A percentile compares a stretch with the other conserved stretches of the same genome.
phyloP scores from a whole-genome alignment of 30 jellyfish, hydroid and myxozoan species.

The Thelohanellus kitauei region DNA sequence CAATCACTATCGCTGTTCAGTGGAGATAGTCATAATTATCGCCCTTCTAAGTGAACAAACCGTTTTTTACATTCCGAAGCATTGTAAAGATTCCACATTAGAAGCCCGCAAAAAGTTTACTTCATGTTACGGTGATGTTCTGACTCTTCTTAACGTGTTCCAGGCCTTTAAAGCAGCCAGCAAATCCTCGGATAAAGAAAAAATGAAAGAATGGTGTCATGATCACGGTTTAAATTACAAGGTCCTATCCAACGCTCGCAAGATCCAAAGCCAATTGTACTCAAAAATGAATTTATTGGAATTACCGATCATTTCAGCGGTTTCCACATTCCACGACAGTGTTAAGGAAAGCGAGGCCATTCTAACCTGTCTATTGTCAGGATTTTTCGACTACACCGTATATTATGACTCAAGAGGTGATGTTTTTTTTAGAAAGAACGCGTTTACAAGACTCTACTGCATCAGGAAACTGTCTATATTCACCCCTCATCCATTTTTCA shows the following conservation, averaged over 20 bases:
- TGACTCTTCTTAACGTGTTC: conserved; percentile 17
- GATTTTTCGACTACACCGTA: conserved; percentile 15
- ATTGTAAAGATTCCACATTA: conserved; percentile 20
- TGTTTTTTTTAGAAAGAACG: conserved; percentile 36
- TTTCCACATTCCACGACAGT: conserved; percentile 11
- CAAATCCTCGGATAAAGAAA: too few species aligned
- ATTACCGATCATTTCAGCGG: too few species aligned
- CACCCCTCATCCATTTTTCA: conserved; percentile 63
- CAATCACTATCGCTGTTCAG: conserved; percentile 29
- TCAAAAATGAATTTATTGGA: too few species aligned
- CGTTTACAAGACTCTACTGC: conserved; percentile 27
- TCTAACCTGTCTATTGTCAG: too few species aligned
- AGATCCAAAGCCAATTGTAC: conserved; percentile 33
- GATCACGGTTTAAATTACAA: conserved; percentile 40
- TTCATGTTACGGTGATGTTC: conserved; percentile 59
- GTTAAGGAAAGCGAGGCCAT: conserved; percentile 44
- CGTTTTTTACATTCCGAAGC: conserved; percentile 29
- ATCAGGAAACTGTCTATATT: conserved; percentile 25
- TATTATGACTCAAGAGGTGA: conserved; percentile 23
- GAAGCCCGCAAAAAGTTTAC: conserved; percentile 18
- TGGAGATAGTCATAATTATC: conserved; percentile 28
- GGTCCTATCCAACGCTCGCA: conserved; percentile 26
- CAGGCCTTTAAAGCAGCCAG: conserved; percentile 38
- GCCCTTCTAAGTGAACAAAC: conserved; percentile 49
- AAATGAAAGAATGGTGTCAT: conserved; percentile 29